phyloP scores from a whole-genome alignment of 2,888 invertebrate species.

The Troides aeacus region DNA sequence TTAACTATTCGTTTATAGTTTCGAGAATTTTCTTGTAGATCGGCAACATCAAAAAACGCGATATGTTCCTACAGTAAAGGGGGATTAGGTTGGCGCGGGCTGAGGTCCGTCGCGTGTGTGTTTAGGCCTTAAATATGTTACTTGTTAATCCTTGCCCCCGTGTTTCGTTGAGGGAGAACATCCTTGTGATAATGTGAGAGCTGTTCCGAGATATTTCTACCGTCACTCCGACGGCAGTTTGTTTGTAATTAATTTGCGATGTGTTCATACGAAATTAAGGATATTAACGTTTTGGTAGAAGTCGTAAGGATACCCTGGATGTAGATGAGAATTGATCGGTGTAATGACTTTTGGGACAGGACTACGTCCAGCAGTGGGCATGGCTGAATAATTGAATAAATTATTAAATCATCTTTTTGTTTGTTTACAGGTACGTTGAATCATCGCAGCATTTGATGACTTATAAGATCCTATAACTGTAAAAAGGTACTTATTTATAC shows the following conservation, averaged over 20 bases:
- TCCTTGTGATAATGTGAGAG: slow-evolving; percentile 22
- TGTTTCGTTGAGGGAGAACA: slow-evolving; percentile 27
- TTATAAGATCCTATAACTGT: too few relatives aligned
- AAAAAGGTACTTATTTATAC: too few relatives aligned
- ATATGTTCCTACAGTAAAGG: slow-evolving; percentile 30
- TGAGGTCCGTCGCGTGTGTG: slow-evolving; percentile 45
- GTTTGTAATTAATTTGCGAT: slow-evolving; percentile 1
- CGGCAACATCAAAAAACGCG: slow-evolving; percentile 17
- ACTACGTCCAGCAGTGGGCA: too few relatives aligned
- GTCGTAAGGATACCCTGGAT: too few relatives aligned
- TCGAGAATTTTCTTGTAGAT: slow-evolving; percentile 16
- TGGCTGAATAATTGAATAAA: too few relatives aligned
- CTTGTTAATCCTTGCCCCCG: slow-evolving; percentile 56
- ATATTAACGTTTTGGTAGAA: too few relatives aligned
- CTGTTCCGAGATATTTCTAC: neutral
- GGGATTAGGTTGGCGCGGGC: slow-evolving; percentile 32
- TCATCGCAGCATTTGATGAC: too few relatives aligned
- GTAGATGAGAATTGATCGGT: too few relatives aligned
- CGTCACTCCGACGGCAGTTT: slow-evolving; percentile 4
- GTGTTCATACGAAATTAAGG: neutral
- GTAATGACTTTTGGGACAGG: too few relatives aligned
- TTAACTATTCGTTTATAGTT: neutral
- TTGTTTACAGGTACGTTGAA: slow-evolving; percentile 5
- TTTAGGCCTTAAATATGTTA: slow-evolving; percentile 53
- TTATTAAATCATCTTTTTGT: neutral